Conservation (phyloP, 2,888 invertebrate species). For the Thumatha senex region DNA sequence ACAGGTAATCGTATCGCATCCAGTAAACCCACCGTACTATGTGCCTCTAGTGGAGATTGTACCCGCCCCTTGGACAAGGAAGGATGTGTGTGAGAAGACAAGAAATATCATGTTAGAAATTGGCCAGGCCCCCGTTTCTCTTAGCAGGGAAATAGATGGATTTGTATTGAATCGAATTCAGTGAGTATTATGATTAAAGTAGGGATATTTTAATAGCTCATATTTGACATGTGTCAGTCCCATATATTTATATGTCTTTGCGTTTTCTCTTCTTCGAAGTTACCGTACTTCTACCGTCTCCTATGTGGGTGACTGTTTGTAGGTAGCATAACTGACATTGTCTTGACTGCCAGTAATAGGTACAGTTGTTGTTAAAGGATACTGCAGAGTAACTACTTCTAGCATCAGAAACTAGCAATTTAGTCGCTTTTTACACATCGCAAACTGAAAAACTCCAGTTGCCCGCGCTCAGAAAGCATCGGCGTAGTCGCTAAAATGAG, state of each 20-base stretch:
- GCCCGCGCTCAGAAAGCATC: too few species aligned
- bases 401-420: too few species aligned
- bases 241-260: background rate
- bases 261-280: too few species aligned
- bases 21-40: constrained; percentile 98
- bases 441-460: too few species aligned
- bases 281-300: too few species aligned
- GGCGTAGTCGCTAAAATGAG: too few species aligned
- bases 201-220: background rate
- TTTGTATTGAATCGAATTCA: constrained; percentile 97
- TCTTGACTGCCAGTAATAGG: too few species aligned
- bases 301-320: too few species aligned
- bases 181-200: constrained; percentile 57
- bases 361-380: too few species aligned
- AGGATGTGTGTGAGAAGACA: constrained; percentile 88
- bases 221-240: background rate
- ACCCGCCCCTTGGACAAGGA: constrained; percentile 96
- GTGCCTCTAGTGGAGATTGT: constrained; percentile 97
- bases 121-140: constrained; percentile 94
- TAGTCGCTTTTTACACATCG: too few species aligned
- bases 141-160: constrained; percentile 94
- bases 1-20: constrained; percentile 93
- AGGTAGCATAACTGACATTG: too few species aligned
- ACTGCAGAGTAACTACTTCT: too few species aligned
- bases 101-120: constrained; percentile 92